Conservation (phyloP, 1,140 invertebrate genomes). For the Drosophila santomea region DNA sequence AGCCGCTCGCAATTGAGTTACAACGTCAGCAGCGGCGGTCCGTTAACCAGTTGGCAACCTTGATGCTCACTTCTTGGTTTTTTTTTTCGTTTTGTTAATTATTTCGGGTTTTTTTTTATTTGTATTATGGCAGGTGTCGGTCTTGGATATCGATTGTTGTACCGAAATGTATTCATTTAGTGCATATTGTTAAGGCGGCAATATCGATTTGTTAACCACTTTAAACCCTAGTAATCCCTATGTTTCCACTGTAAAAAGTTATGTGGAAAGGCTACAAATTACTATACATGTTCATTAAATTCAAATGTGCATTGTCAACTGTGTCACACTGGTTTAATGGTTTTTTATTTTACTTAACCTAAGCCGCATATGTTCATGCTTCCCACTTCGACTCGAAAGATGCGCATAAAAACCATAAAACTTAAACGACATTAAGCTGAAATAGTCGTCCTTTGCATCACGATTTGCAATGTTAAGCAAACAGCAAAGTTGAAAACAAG, state of each 20-base stretch:
- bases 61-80: slow-evolving; percentile 58
- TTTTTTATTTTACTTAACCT: slow-evolving; percentile 9
- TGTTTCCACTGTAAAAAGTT: not conserved
- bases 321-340: slow-evolving; percentile 1
- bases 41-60: slow-evolving; percentile 79
- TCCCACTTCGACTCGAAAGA: slow-evolving; percentile 14
- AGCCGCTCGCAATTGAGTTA: slow-evolving; percentile 62
- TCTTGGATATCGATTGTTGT: slow-evolving; percentile 9
- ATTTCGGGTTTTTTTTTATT: slow-evolving; percentile 37
- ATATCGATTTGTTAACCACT: not conserved
- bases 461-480: slow-evolving; percentile 69
- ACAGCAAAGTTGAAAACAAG: slow-evolving; percentile 37
- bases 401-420: slow-evolving; percentile 14
- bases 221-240: not conserved
- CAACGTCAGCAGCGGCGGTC: slow-evolving; percentile 39
- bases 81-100: slow-evolving; percentile 39
- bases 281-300: not conserved
- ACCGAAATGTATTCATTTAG: slow-evolving; percentile 3
- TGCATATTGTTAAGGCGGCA: not conserved
- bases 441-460: slow-evolving; percentile 77
- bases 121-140: slow-evolving; percentile 24
- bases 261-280: too few relatives aligned
- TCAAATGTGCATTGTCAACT: not conserved
- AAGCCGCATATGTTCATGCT: slow-evolving; percentile 21
- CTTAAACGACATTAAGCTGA: slow-evolving; percentile 22